Percentiles rank a stretch among this genome's conserved stretches.
These are phyloP conservation scores for Jordanella pulchra DNA, from an alignment of 2,797 vertebrate genomes.

Conservation along the genomic window DNA sequence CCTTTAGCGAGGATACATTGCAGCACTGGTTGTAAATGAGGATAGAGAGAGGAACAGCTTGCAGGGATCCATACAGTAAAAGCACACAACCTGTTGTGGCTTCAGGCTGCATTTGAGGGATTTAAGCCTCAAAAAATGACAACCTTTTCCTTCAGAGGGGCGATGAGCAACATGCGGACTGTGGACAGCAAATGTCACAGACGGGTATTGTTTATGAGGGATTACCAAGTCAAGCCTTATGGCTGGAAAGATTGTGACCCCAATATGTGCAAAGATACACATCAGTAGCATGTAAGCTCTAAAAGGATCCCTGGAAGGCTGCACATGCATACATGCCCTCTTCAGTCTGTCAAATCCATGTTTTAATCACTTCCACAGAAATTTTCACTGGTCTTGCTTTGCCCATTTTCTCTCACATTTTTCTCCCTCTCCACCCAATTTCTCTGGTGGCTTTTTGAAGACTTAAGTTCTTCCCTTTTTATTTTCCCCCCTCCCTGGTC, in stretches of 20 bases:
- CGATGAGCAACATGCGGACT: conserved; percentile 37
- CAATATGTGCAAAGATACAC: conserved; percentile 79
- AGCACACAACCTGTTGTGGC: conserved; percentile 35
- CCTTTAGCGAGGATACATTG: conserved; percentile 67
- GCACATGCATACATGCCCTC: conserved; percentile 62
- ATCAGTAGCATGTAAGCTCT: conserved; percentile 71
- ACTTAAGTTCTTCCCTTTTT: conserved; percentile 62
- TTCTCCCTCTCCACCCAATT: conserved; percentile 46
- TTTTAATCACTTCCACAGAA: conserved; percentile 73
- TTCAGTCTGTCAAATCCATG: conserved; percentile 60
- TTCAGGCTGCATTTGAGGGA: conserved; percentile 43
- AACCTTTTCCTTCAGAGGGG: conserved; percentile 53
- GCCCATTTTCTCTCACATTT: conserved; percentile 54
- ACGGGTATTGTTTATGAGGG: conserved; percentile 77
- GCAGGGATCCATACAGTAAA: conserved; percentile 38
- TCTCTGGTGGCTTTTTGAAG: conserved; percentile 66
- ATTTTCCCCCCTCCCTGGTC: background rate
- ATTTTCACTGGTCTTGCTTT: conserved; percentile 51
- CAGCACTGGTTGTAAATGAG: conserved; percentile 57
- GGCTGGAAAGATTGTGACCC: conserved; percentile 71
- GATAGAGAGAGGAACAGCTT: conserved; percentile 52
- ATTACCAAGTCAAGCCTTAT: conserved; percentile 74
- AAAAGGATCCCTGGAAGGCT: conserved; percentile 69
- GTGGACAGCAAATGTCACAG: conserved; percentile 76
- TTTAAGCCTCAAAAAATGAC: conserved; percentile 47